Evolutionary conservation across 2,888 invertebrate genomes (phyloP), one percentile per base, ranked within the genome.

Genomic region (Spodoptera exigua): DNA sequence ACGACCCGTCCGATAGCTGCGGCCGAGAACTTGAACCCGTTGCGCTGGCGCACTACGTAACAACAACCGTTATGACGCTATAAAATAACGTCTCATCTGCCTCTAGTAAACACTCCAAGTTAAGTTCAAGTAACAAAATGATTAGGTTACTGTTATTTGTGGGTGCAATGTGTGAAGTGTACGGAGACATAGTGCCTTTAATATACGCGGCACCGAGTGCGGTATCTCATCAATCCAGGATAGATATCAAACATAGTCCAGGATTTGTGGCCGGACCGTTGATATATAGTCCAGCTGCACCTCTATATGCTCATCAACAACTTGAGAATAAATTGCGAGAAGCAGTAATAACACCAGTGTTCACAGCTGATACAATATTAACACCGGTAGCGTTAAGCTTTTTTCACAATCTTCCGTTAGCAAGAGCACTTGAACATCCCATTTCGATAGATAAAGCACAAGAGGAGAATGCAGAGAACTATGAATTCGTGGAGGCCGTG

Each of bases 171-270:
- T 79, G 73, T 58, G 61, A 73, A 70, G 84, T 82, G 51, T 78
- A 79, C 55, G 78, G 87, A 74, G 86, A 92, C 72, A 40, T 87
- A 27, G 73, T 81, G 44, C 90, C 90, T 44, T 49, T 91, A 9
- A 88, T 92, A 70, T 89, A 91, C 67, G 87, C 91, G 14, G 92
- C 94, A 27, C 95, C 95, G 1, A 94, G 94, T 76, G 92, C 95
- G 41, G 95, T 95, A 17, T 95, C 95, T 1, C 94, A 94, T 79
- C 95, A 95, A 80, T 95, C 95, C 49, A 90, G 95, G 48, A 88
- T 95, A 51, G 93, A 95, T 70, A 92, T 95, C 44, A 85, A 82
- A 52, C 89, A 91, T 53, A 79, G 81, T 17, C 90, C 89, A 21
- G 80, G 76, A 0, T 75, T 84, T 34, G 66, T 90, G 63, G 66